Evolutionary conservation across 2,888 invertebrate species (phyloP).

Genomic region (Pandemis heparana): DNA sequence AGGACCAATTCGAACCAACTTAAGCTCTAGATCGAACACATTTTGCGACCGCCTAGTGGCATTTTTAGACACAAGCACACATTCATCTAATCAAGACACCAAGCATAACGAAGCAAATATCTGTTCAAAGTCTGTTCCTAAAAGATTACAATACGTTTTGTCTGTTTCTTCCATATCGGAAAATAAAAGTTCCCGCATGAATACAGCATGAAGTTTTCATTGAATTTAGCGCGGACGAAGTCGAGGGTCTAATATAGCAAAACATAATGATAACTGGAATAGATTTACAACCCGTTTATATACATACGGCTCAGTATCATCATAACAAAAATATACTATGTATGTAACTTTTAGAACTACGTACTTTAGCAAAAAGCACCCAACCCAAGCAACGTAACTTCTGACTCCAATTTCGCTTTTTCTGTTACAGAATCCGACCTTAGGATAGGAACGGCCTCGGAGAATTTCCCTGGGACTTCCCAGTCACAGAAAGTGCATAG

Average conservation of each 20-base stretch:
- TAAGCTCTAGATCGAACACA: slow-evolving; percentile 23
- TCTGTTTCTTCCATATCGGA: background rate
- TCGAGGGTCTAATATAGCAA: background rate
- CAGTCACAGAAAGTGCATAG: too few relatives aligned
- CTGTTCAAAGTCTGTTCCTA: slow-evolving; percentile 3
- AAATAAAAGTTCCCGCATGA: too few relatives aligned
- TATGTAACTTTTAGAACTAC: background rate
- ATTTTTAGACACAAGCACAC: slow-evolving; percentile 21
- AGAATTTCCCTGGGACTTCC: too few relatives aligned
- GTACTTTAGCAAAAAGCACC: too few relatives aligned
- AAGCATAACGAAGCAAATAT: slow-evolving; percentile 10
- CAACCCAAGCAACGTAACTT: too few relatives aligned
- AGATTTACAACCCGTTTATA: background rate
- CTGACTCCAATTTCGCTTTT: too few relatives aligned
- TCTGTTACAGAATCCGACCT: too few relatives aligned
- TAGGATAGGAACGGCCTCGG: too few relatives aligned
- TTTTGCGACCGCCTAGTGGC: slow-evolving; percentile 31
- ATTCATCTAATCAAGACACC: slow-evolving; percentile 16
- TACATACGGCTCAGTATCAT: too few relatives aligned
- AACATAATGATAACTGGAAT: background rate
- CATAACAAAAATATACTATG: background rate
- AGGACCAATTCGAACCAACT: background rate
- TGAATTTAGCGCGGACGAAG: too few relatives aligned
- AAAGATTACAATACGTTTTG: background rate
- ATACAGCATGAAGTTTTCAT: too few relatives aligned